These are phyloP conservation scores for Ariopsis seemanni DNA, from an alignment of 2,113 vertebrate genomes.

Conservation along the genomic window DNA sequence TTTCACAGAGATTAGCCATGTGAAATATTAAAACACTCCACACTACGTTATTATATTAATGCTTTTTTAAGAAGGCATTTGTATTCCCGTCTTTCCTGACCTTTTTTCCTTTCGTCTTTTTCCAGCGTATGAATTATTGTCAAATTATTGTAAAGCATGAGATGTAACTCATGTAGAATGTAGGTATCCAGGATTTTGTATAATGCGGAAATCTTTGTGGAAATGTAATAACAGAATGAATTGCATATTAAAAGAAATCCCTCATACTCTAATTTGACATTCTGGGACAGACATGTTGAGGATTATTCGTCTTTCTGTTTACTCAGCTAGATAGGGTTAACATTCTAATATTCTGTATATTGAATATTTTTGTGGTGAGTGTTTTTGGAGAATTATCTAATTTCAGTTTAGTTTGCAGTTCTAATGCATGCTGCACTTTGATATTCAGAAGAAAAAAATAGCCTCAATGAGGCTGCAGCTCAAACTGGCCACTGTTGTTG, in stretches of 20 bases:
- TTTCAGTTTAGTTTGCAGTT: too few species aligned
- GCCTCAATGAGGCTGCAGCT: too few species aligned
- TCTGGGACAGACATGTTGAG: not conserved
- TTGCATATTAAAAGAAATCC: not conserved
- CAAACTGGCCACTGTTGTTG: too few species aligned
- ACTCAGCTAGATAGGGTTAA: not conserved
- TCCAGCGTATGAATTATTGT: not conserved
- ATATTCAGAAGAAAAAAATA: too few species aligned
- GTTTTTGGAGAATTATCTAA: not conserved
- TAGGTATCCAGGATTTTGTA: not conserved
- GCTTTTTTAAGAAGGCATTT: conserved; percentile 81
- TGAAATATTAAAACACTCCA: conserved; percentile 72
- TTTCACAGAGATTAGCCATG: conserved; percentile 59
- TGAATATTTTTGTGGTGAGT: not conserved
- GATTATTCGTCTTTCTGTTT: too few species aligned
- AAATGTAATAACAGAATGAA: not conserved
- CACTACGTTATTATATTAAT: conserved; percentile 79
- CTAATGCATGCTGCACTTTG: not conserved
- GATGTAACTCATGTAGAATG: not conserved
- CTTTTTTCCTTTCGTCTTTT: not conserved
- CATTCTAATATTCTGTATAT: not conserved
- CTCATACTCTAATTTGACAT: not conserved
- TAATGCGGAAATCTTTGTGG: not conserved
- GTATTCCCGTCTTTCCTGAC: conserved; percentile 69
- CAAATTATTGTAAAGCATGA: not conserved